Evolutionary conservation across 2,113 vertebrate genomes (phyloP).

Genomic region (Tupaia tana): DNA sequence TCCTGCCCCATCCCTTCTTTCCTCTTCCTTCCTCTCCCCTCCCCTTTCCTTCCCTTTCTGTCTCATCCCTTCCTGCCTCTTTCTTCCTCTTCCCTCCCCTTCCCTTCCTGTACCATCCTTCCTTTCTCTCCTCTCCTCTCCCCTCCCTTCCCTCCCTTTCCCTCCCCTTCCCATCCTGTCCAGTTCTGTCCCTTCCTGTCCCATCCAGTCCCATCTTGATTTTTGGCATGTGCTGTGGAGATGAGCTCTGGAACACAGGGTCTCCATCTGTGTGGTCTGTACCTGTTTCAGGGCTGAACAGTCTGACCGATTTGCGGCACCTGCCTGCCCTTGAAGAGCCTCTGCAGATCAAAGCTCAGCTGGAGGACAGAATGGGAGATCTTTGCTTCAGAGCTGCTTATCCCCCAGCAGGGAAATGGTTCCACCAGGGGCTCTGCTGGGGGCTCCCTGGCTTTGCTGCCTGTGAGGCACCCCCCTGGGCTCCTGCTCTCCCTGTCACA

Average conservation of each 20-base stretch:
- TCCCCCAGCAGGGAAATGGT: neutral
- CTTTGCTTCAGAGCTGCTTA: neutral
- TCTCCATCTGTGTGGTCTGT: neutral
- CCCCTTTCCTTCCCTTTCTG: slow-evolving; percentile 42
- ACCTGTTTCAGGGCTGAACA: neutral
- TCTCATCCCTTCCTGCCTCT: too few relatives aligned
- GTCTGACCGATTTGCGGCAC: neutral
- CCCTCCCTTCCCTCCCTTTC: too few relatives aligned
- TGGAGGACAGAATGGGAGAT: neutral
- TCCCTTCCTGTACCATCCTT: neutral
- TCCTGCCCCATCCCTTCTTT: too few relatives aligned
- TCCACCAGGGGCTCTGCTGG: neutral
- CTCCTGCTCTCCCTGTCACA: neutral
- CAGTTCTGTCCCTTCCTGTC: slow-evolving; percentile 19
- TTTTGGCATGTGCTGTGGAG: neutral
- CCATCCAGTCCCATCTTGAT: too few relatives aligned
- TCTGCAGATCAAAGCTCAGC: neutral
- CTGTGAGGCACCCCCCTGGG: neutral
- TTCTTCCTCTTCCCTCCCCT: slow-evolving; percentile 14
- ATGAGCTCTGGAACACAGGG: neutral
- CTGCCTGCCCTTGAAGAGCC: too few relatives aligned
- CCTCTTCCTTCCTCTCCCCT: neutral
- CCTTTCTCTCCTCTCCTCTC: too few relatives aligned
- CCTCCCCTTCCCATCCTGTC: neutral
- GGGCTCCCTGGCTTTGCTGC: neutral